A percentile compares a stretch with the other conserved stretches of the same genome.
phyloP scores from a whole-genome alignment of 2,113 vertebrate species.

The Otolemur garnettii region DNA sequence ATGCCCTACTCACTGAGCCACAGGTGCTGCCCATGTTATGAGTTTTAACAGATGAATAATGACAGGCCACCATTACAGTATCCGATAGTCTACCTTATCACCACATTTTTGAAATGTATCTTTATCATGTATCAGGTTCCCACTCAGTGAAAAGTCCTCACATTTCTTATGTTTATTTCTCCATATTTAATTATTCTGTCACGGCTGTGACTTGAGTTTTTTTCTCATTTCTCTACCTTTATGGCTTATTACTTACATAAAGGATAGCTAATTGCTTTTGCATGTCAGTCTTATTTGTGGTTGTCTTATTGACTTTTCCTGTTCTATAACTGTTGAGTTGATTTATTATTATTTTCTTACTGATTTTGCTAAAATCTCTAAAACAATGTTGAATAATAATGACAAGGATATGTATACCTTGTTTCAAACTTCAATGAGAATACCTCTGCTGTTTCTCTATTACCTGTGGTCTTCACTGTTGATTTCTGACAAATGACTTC shows the following conservation, averaged over 20 bases:
- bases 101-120: constrained; percentile 19
- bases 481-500: constrained; percentile 36
- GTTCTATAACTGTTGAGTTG: background rate
- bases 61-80: background rate
- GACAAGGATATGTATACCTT: background rate
- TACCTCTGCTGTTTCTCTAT: constrained; percentile 1
- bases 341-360: constrained; percentile 29
- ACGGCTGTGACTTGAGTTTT: background rate
- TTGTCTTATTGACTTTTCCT: constrained; percentile 27
- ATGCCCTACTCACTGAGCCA: too few species aligned
- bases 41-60: background rate
- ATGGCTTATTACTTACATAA: background rate
- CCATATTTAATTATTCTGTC: background rate
- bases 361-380: constrained; percentile 40
- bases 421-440: constrained; percentile 41
- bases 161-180: constrained; percentile 52
- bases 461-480: constrained; percentile 1
- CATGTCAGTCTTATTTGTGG: constrained; percentile 31
- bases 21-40: background rate
- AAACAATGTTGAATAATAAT: background rate
- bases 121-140: constrained; percentile 12
- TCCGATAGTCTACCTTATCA: background rate
- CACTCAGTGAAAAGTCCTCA: background rate
- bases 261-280: constrained; percentile 20
- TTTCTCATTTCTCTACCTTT: constrained; percentile 8